phyloP scores from a whole-genome alignment of 2,113 vertebrate species.

The Falcunculus frontatus region DNA sequence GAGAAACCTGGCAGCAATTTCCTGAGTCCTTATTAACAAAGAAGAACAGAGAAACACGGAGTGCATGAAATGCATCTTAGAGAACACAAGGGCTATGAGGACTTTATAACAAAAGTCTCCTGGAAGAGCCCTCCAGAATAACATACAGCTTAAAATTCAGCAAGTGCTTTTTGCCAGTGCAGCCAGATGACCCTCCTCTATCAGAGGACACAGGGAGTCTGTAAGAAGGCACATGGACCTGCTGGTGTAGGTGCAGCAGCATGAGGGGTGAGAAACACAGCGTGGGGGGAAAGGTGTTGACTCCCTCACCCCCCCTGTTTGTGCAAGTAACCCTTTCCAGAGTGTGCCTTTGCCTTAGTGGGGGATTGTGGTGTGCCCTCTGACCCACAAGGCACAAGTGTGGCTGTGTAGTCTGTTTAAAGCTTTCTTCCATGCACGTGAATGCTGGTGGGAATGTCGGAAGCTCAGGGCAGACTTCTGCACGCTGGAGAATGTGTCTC shows the following conservation, averaged over 20 bases:
- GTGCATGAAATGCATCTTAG: neutral
- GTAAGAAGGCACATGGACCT: neutral
- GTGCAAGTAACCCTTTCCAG: neutral
- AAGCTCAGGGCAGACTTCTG: neutral
- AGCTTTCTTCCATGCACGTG: neutral
- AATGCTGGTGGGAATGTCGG: neutral
- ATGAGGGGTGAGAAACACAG: neutral
- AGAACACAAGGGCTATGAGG: neutral
- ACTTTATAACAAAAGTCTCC: neutral
- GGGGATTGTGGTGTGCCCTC: neutral
- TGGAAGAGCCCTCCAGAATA: neutral
- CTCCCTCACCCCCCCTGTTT: neutral
- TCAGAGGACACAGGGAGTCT: neutral
- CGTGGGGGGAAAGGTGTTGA: accelerated
- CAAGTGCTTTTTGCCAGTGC: neutral
- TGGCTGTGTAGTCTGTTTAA: neutral
- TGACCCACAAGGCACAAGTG: neutral
- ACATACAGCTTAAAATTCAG: neutral
- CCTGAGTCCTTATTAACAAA: neutral
- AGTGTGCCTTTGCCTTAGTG: neutral
- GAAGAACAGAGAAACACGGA: neutral
- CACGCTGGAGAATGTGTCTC: neutral
- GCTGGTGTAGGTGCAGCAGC: neutral
- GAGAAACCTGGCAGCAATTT: neutral
- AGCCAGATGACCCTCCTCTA: neutral